A percentile compares a stretch with the other conserved stretches of the same genome.
phyloP scores from a whole-genome alignment of 2,888 invertebrate species.

The Hypselothyrea guttata region DNA sequence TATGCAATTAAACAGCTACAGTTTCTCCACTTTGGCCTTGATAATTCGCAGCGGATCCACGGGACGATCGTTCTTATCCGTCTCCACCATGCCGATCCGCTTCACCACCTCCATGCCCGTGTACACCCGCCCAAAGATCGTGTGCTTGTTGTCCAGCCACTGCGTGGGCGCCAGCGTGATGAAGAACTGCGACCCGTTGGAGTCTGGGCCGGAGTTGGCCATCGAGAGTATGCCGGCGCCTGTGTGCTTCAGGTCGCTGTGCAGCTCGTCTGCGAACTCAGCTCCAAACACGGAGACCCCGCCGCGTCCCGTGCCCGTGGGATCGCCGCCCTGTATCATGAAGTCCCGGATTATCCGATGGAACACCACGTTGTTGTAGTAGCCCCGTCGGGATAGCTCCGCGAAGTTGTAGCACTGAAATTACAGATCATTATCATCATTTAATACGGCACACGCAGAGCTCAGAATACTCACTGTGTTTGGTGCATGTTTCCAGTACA shows the following conservation, averaged over 20 bases:
- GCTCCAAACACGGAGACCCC: constrained; percentile 98
- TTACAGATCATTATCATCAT: too few relatives aligned
- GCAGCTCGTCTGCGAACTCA: constrained; percentile 97
- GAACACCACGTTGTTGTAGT: constrained; percentile 97
- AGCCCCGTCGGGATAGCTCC: constrained; percentile 94
- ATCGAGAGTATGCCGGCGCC: constrained; percentile 95
- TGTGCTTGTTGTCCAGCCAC: constrained; percentile 98
- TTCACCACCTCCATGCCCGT: constrained; percentile 95
- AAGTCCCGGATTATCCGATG: constrained; percentile 97
- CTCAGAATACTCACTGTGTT: constrained; percentile 85
- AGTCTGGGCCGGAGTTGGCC: constrained; percentile 99
- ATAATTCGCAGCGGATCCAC: constrained; percentile 93
- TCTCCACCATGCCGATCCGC: constrained; percentile 96
- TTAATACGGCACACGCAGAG: too few relatives aligned
- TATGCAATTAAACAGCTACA: constrained; percentile 36
- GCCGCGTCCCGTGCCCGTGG: constrained; percentile 97
- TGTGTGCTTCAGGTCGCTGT: constrained; percentile 96
- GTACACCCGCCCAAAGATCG: constrained; percentile 96
- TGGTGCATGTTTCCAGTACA: constrained; percentile 99
- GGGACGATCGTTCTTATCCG: constrained; percentile 95
- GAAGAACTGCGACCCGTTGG: constrained; percentile 99
- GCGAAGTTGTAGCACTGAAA: constrained; percentile 94
- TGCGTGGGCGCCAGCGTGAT: constrained; percentile 98
- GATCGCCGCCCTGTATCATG: constrained; percentile 98
- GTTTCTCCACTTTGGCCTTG: constrained; percentile 83